These are phyloP conservation scores for Glandiceps talaboti DNA, from an alignment of 53 echinoderm and acorn worm genomes.

Conservation along the genomic window DNA sequence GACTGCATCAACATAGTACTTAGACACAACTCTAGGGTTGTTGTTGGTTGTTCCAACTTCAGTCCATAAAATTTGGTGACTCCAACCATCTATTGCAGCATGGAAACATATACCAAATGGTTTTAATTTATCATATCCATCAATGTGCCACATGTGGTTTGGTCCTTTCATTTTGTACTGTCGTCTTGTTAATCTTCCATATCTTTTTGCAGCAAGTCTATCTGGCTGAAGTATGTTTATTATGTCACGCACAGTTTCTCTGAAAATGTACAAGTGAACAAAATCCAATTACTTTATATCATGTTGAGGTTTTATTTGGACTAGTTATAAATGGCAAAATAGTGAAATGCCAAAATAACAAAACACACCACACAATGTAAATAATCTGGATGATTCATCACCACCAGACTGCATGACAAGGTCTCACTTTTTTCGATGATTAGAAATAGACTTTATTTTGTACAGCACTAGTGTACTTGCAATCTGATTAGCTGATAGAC, in stretches of 20 bases:
- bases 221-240: background rate
- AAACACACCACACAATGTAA: too few species aligned
- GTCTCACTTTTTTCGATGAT: too few species aligned
- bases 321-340: too few species aligned
- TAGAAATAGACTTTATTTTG: too few species aligned
- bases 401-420: too few species aligned
- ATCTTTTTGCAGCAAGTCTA: background rate
- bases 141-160: background rate
- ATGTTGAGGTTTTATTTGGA: too few species aligned
- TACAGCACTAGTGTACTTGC: too few species aligned
- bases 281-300: too few species aligned
- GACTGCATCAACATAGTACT: background rate
- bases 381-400: too few species aligned
- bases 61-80: background rate
- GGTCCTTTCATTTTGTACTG: conserved; percentile 25
- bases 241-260: background rate
- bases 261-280: too few species aligned
- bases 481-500: too few species aligned
- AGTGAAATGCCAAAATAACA: too few species aligned
- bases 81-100: background rate
- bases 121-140: background rate
- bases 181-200: conserved; percentile 17
- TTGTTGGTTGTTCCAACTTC: background rate
- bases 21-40: background rate
- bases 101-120: background rate